Evolutionary conservation across 2,888 invertebrate species (phyloP), one percentile per base, ranked within the genome.

Genomic region (Muscina levida): DNA sequence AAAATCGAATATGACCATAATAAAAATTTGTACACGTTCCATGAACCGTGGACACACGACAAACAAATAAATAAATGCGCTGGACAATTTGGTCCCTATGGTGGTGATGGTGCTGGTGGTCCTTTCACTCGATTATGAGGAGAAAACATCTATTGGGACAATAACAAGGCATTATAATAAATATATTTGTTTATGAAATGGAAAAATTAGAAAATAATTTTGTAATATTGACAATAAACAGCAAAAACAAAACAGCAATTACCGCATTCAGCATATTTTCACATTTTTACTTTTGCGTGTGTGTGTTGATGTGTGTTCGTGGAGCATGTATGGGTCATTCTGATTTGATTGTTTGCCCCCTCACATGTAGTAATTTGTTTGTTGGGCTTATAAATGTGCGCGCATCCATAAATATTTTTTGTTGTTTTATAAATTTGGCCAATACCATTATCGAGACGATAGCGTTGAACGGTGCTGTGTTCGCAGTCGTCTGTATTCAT

Each of bases 181-280:
- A 81, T 77, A 81, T 75, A 81, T 81, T 75, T 81, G 74, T 81
- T 77, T 81, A 75, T 81, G 74, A 81, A 77, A 77, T 81, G 74
- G 81, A 81, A 81, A 51, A 82, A 77, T 72, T 77, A 79, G 77
- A 82, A 72, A 79, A 77, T 77, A 71, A 82, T 77, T 68, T 72
- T 72, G 22, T 75, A 72, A 66, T 80, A 70, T 79, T 67, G 73
- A 79, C 76, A 82, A 82, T 82, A 82, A 76, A 79, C 59, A 46
- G 79, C 39, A 62, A 77, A 79, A 82, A 79, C 39, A 65, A 53
- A 77, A 72, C 42, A 79, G 77, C 82, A 83, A 83, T 83, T 82
- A 81, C 77, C 82, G 65, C 72, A 83, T 76, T 83, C 82, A 83
- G 83, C 83, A 83, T 80, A 82, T 83, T 83, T 83, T 81, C 72